Evolutionary conservation across 2,888 invertebrate species (phyloP).

Genomic region (Tetragonisca angustula): DNA sequence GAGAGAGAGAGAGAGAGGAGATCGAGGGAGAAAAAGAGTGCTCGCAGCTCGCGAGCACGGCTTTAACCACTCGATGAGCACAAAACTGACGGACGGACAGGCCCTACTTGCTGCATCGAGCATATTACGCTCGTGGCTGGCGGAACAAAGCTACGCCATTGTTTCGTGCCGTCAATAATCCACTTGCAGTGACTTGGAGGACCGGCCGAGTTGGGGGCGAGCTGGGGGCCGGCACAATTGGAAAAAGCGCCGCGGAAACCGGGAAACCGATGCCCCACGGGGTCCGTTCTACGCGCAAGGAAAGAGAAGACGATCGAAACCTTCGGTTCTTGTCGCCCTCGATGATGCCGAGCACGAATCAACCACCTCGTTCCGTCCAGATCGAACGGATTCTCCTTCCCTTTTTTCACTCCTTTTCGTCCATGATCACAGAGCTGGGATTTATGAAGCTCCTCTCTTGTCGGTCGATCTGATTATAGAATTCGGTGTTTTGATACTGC

Average conservation of each 20-base stretch:
- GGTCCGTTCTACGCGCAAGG: slow-evolving; percentile 40
- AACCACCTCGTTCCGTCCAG: neutral
- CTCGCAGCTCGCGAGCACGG: slow-evolving; percentile 60
- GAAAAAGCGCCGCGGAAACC: slow-evolving; percentile 72
- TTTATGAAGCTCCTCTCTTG: neutral
- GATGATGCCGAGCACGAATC: slow-evolving; percentile 24
- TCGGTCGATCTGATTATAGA: too few relatives aligned
- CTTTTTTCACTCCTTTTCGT: neutral
- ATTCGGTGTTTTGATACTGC: too few relatives aligned
- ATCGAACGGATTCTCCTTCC: neutral
- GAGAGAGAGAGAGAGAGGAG: slow-evolving; percentile 58
- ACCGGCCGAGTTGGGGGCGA: slow-evolving; percentile 53
- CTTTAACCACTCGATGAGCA: slow-evolving; percentile 77
- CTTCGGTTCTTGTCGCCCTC: slow-evolving; percentile 17
- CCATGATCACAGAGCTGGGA: too few relatives aligned
- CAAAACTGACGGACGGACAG: slow-evolving; percentile 79
- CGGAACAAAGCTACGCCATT: slow-evolving; percentile 81
- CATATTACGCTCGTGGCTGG: slow-evolving; percentile 78
- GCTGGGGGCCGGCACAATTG: slow-evolving; percentile 73
- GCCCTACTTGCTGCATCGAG: slow-evolving; percentile 72
- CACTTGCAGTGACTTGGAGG: slow-evolving; percentile 81
- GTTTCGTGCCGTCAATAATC: slow-evolving; percentile 83
- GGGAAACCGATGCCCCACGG: slow-evolving; percentile 65
- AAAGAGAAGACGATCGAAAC: slow-evolving; percentile 57
- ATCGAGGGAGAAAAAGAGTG: slow-evolving; percentile 68